Base-by-base conservation (phyloP, 1,140 invertebrate species). In the Drosophila novamexicana region DNA sequence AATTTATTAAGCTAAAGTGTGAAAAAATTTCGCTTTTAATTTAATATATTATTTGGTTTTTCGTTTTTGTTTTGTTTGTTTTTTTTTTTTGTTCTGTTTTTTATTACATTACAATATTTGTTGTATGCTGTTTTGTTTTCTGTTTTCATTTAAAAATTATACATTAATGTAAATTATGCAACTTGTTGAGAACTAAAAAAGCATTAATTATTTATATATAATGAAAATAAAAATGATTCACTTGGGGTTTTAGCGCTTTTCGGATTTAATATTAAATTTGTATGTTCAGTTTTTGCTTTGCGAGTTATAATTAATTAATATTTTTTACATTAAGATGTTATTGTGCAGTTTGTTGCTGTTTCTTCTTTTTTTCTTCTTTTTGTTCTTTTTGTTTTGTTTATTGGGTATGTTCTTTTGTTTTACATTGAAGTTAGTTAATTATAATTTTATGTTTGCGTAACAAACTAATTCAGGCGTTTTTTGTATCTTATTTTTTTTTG, bases 1-100 rank as follows among this genome's bases (percentile, higher is more conserved):
- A 92, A 91, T 92, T 92, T 92, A 92, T 92, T 92, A 92, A 92
- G 91, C 91, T 92, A 92, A 92, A 92, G 90, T 92, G 91, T 92
- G 91, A 92, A 92, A 92, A 92, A 92, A 91, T 91, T 91, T 90
- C 90, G 90, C 90, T 89, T 91, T 91, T 83, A 83, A 80, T 79
- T 78, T 77, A 77, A 66, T 77, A 59, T 77, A 73, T 78, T 65
- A 56, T 77, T 78, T 75, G 40, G 58, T 63, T 81, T 75, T 63
- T 59, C 65, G 37, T 63, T 64, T 74, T 68, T 50, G 45, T 75
- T 77, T 36, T 71, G 8, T 67, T 77, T 78, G 62, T 53, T 36
- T 56, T 80, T 75, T 61, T 59, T 64, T 37, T 62, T 70, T 29
- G 22, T 29, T 73, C 63, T 57, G 34, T 77, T 80, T 70, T 65